Conservation (phyloP, 2,113 vertebrate genomes). For the Larimichthys crocea region DNA sequence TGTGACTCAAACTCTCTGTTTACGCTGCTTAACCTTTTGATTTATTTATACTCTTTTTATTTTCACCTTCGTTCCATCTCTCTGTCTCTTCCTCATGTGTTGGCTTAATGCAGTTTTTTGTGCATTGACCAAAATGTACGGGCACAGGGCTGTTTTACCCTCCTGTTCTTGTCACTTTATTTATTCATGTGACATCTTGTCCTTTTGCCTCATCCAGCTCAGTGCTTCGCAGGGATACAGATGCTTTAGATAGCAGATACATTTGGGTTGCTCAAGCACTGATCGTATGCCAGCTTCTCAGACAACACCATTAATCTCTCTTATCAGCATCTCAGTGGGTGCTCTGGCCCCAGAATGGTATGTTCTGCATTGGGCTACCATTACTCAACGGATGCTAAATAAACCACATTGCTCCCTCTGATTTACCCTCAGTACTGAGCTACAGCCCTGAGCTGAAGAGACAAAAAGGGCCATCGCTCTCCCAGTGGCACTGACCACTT, state of each 20-base stretch:
- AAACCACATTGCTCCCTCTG: slow-evolving; percentile 75
- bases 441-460: slow-evolving; percentile 62
- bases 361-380: slow-evolving; percentile 80
- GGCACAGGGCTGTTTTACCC: slow-evolving; percentile 45
- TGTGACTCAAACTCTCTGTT: slow-evolving; percentile 59
- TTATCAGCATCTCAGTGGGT: slow-evolving; percentile 85
- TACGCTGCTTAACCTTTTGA: slow-evolving; percentile 76
- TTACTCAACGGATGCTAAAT: slow-evolving; percentile 81
- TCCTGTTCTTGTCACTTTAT: slow-evolving; percentile 66
- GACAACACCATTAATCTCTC: slow-evolving; percentile 89
- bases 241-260: slow-evolving; percentile 86
- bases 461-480: slow-evolving; percentile 69
- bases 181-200: slow-evolving; percentile 81
- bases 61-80: slow-evolving; percentile 21
- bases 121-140: slow-evolving; percentile 70
- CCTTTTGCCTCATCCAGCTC: slow-evolving; percentile 80
- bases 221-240: slow-evolving; percentile 79
- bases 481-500: slow-evolving; percentile 71
- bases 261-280: slow-evolving; percentile 83
- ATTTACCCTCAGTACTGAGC: slow-evolving; percentile 74
- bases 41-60: slow-evolving; percentile 76
- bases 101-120: slow-evolving; percentile 65
- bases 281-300: slow-evolving; percentile 83
- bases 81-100: slow-evolving; percentile 47
- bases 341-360: slow-evolving; percentile 77